Conservation (phyloP, 2,888 invertebrate genomes). For the Drosophila testacea region DNA sequence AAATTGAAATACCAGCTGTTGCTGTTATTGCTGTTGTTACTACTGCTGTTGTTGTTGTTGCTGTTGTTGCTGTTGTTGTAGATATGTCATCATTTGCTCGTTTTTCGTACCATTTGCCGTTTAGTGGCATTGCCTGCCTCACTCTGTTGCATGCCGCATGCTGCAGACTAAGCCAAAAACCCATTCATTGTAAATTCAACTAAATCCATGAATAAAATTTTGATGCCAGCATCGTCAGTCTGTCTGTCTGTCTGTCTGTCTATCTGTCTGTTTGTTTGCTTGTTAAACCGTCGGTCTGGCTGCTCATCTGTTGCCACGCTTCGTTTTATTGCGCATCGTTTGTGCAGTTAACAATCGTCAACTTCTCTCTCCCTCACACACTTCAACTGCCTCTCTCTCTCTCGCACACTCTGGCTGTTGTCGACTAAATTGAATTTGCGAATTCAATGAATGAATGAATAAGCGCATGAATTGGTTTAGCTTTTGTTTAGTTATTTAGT, state of each 20-base stretch:
- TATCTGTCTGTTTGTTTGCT: conserved; percentile 28
- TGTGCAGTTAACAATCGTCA: conserved; percentile 71
- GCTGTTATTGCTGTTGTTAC: conserved; percentile 30
- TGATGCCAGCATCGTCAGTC: conserved; percentile 50
- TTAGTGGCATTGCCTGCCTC: conserved; percentile 44
- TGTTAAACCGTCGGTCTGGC: conserved; percentile 28
- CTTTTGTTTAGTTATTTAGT: conserved; percentile 77
- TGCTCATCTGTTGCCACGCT: conserved; percentile 59
- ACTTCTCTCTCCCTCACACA: conserved; percentile 13
- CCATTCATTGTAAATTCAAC: conserved; percentile 79
- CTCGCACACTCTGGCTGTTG: conserved; percentile 1
- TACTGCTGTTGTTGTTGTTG: conserved; percentile 36
- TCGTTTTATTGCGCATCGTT: conserved; percentile 74
- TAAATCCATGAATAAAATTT: conserved; percentile 79
- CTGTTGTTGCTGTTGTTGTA: conserved; percentile 35
- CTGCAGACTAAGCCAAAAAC: conserved; percentile 60
- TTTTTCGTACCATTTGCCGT: conserved; percentile 66
- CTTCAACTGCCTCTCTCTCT: conserved; percentile 5
- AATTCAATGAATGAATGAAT: conserved; percentile 83
- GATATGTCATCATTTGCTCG: conserved; percentile 76
- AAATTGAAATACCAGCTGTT: conserved; percentile 70
- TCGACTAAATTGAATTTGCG: conserved; percentile 82
- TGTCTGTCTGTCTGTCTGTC: conserved; percentile 3
- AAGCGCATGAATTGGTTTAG: conserved; percentile 78
- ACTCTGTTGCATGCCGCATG: conserved; percentile 7